Evolutionary conservation across 2,888 invertebrate genomes (phyloP).

Genomic region (Didymodactylos carnosus): DNA sequence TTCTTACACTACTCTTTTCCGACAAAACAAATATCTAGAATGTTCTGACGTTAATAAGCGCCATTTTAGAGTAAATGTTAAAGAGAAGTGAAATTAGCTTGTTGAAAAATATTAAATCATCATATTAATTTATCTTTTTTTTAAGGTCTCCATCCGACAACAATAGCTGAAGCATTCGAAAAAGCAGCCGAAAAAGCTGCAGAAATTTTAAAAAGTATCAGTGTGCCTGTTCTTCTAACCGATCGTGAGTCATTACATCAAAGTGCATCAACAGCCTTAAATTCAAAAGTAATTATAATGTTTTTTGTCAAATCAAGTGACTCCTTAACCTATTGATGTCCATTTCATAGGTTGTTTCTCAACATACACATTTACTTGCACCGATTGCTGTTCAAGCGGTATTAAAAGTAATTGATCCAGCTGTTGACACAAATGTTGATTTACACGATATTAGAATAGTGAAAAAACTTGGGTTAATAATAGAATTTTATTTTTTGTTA

Average conservation of each 20-base stretch:
- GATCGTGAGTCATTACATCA: slow-evolving; percentile 71
- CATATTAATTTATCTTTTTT: too few relatives aligned
- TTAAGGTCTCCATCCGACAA: slow-evolving; percentile 65
- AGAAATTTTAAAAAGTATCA: slow-evolving; percentile 56
- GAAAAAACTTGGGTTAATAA: slow-evolving; percentile 58
- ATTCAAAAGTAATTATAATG: slow-evolving; percentile 53
- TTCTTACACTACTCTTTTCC: not conserved
- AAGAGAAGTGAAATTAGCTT: not conserved
- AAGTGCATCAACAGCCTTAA: slow-evolving; percentile 87
- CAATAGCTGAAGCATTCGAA: slow-evolving; percentile 89
- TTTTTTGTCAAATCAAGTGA: not conserved
- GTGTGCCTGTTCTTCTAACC: slow-evolving; percentile 59
- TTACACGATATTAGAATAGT: slow-evolving; percentile 83
- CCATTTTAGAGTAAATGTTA: not conserved
- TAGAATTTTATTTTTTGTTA: not conserved
- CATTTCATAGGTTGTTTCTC: slow-evolving; percentile 61
- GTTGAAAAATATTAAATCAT: slow-evolving; percentile 16
- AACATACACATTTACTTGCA: slow-evolving; percentile 79
- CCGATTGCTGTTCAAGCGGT: slow-evolving; percentile 95
- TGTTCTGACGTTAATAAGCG: not conserved
- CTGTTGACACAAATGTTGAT: slow-evolving; percentile 54
- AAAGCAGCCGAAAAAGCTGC: slow-evolving; percentile 52
- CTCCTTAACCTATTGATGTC: too few relatives aligned
- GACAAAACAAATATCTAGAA: not conserved
- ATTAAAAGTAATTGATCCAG: slow-evolving; percentile 56